These are phyloP conservation scores for Aphis gossypii DNA, from an alignment of 1,140 invertebrate genomes.

Conservation along the genomic window DNA sequence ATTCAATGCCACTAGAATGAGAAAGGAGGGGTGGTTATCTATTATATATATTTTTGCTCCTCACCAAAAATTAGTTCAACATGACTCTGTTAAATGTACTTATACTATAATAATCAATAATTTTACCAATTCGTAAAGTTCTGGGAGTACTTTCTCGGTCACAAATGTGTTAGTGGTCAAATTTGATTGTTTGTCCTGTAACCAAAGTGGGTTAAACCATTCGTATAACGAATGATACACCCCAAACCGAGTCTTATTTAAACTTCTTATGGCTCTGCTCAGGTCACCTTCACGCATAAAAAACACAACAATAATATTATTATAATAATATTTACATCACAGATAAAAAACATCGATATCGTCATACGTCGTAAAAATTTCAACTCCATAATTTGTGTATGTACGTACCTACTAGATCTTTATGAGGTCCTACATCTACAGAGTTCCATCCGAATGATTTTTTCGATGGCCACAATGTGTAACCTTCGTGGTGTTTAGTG, in stretches of 20 bases:
- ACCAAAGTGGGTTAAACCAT: constrained; percentile 89
- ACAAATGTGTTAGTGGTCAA: constrained; percentile 75
- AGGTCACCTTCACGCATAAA: constrained; percentile 70
- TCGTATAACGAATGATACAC: constrained; percentile 90
- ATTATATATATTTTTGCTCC: no score
- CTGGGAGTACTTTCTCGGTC: constrained; percentile 74
- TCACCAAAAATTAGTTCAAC: no score
- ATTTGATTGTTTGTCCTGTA: constrained; percentile 74
- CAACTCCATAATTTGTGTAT: neutral
- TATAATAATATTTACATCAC: neutral
- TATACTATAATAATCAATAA: neutral
- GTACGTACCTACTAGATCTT: constrained; percentile 76
- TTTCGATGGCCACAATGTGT: constrained; percentile 86
- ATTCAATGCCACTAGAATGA: no score
- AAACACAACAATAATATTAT: neutral
- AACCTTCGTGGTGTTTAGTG: constrained; percentile 95
- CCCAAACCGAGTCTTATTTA: constrained; percentile 74
- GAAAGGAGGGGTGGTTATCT: no score
- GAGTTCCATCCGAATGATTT: constrained; percentile 91
- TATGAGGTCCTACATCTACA: constrained; percentile 82
- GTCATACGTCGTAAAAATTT: neutral
- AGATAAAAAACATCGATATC: no score
- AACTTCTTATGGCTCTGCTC: constrained; percentile 71
- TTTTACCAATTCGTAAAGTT: constrained; percentile 75
- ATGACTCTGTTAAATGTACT: no score